Evolutionary conservation across 2,888 invertebrate genomes (phyloP).

Genomic region (Tipula confusa): DNA sequence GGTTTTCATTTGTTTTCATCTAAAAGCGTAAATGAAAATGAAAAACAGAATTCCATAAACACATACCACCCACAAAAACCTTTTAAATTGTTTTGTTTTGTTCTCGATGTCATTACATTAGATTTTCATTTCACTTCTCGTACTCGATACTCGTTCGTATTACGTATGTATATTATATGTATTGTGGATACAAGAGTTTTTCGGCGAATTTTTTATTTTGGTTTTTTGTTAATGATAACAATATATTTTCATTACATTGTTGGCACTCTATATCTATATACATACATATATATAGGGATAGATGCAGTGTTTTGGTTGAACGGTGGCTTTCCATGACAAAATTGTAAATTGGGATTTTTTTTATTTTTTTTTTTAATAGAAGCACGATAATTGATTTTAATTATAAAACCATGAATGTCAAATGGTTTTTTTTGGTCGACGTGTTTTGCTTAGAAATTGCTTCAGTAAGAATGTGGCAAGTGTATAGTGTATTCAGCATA

Average conservation of each 20-base stretch:
- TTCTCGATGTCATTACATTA: not conserved
- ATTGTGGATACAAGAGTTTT: not conserved
- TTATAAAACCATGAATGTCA: not conserved
- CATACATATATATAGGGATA: not conserved
- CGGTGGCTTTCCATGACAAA: not conserved
- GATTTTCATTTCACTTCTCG: not conserved
- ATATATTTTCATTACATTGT: conserved; percentile 20
- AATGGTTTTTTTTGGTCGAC: not conserved
- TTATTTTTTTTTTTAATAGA: not conserved
- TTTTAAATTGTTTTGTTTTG: conserved; percentile 25
- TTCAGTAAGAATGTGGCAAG: not conserved
- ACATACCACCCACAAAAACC: not conserved
- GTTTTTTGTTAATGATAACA: not conserved
- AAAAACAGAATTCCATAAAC: not conserved
- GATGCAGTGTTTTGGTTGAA: not conserved
- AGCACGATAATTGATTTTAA: not conserved
- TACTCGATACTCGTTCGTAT: not conserved
- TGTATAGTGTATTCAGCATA: not conserved
- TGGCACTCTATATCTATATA: not conserved
- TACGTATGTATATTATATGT: not conserved
- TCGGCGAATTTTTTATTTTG: too few relatives aligned
- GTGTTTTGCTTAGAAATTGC: too few relatives aligned
- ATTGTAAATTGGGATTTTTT: not conserved
- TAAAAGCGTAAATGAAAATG: not conserved
- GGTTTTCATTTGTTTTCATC: not conserved